Evolutionary conservation across 1,140 invertebrate genomes (phyloP).

Genomic region (Temnothorax longispinosus): DNA sequence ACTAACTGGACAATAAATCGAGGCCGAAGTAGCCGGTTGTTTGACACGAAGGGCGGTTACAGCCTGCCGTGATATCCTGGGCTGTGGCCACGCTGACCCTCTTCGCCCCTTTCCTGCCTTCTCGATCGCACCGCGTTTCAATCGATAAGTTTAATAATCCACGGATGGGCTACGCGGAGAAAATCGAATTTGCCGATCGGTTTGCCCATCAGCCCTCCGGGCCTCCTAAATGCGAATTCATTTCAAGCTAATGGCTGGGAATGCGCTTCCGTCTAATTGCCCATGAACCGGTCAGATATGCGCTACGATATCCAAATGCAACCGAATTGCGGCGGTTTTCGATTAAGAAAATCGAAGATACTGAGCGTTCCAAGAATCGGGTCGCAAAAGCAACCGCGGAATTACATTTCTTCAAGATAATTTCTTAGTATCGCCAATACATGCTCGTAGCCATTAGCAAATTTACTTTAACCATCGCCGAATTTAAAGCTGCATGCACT

Average conservation of each 20-base stretch:
- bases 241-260: slow-evolving; percentile 74
- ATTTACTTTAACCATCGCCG: background rate
- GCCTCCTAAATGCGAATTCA: slow-evolving; percentile 74
- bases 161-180: slow-evolving; percentile 53
- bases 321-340: background rate
- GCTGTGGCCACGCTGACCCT: background rate
- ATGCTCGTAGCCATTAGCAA: background rate
- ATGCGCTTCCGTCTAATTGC: slow-evolving; percentile 70
- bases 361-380: background rate
- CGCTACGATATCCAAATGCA: slow-evolving; percentile 16
- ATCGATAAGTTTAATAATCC: slow-evolving; percentile 75
- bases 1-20: slow-evolving; percentile 22
- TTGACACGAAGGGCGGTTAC: slow-evolving; percentile 26
- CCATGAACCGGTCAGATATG: slow-evolving; percentile 50
- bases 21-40: slow-evolving; percentile 20
- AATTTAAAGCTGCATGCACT: background rate
- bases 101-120: background rate
- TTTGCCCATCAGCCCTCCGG: slow-evolving; percentile 70
- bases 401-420: background rate
- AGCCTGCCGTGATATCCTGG: slow-evolving; percentile 19
- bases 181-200: slow-evolving; percentile 75
- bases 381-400: background rate
- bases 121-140: background rate
- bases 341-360: slow-evolving; percentile 47
- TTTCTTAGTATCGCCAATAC: too few species aligned